These are phyloP conservation scores for Oreortyx pictus DNA, from an alignment of 2,797 vertebrate species.

Conservation along the genomic window DNA sequence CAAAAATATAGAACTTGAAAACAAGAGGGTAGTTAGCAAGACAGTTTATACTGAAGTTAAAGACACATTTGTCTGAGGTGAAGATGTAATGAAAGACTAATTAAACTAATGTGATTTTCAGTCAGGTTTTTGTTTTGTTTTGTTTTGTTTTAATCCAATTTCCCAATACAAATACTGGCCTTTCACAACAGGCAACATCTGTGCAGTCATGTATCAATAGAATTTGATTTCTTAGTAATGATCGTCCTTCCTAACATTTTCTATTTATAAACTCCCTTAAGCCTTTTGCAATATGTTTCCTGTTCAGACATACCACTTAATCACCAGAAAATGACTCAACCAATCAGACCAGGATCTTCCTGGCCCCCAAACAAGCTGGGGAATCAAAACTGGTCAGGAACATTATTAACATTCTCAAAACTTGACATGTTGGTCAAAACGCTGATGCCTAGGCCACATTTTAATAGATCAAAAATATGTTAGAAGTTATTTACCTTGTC, in stretches of 20 bases:
- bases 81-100: not conserved
- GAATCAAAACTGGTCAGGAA: not conserved
- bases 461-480: not conserved
- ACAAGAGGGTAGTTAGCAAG: not conserved
- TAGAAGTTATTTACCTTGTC: not conserved
- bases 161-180: constrained; percentile 22
- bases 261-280: constrained; percentile 79
- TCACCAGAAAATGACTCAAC: constrained; percentile 75
- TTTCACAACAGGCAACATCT: not conserved
- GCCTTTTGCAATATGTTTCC: constrained; percentile 78
- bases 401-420: not conserved
- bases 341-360: constrained; percentile 53
- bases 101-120: not conserved
- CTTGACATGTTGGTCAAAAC: not conserved
- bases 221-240: constrained; percentile 44
- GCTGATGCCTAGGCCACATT: not conserved
- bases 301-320: constrained; percentile 76
- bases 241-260: constrained; percentile 61
- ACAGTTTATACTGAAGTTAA: not conserved
- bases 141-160: not conserved
- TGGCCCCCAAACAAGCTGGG: constrained; percentile 27
- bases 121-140: not conserved
- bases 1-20: not conserved
- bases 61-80: not conserved
- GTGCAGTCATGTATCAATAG: constrained; percentile 42